phyloP scores from a whole-genome alignment of 1,140 invertebrate genomes.

The Halyomorpha halys region DNA sequence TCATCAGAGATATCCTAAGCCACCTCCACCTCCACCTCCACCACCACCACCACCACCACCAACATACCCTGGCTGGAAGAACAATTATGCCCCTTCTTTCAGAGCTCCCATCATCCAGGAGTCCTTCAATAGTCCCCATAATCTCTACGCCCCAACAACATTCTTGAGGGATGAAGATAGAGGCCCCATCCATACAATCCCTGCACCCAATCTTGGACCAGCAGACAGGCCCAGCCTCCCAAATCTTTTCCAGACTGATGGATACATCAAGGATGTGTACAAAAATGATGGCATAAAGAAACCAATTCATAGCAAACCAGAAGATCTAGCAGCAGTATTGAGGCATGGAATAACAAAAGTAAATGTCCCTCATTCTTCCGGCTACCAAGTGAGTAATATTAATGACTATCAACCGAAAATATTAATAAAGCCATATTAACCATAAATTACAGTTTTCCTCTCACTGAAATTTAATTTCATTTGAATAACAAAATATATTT shows the following conservation, averaged over 20 bases:
- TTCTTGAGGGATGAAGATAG: conserved; percentile 39
- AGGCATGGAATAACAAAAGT: conserved; percentile 25
- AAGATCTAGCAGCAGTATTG: conserved; percentile 23
- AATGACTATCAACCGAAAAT: too few species aligned
- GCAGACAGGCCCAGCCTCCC: conserved; percentile 24
- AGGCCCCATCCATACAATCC: conserved; percentile 70
- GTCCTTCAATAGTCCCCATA: conserved; percentile 17
- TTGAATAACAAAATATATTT: not conserved
- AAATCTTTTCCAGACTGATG: not conserved
- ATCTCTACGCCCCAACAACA: not conserved
- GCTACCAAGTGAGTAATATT: conserved; percentile 15
- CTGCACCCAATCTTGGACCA: conserved; percentile 61
- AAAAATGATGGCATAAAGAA: conserved; percentile 5
- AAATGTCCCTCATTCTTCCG: conserved; percentile 14
- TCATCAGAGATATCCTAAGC: not conserved
- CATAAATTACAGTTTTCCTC: too few species aligned
- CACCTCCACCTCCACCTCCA: not conserved
- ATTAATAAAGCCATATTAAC: too few species aligned
- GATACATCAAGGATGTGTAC: too few species aligned
- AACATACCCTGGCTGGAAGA: conserved; percentile 22
- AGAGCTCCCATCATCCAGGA: conserved; percentile 28
- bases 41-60: not conserved
- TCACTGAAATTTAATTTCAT: not conserved
- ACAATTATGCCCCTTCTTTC: conserved; percentile 19
- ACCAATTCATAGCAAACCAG: not conserved